Conservation (phyloP, 2,113 vertebrate genomes). For the Forbesichthys papilliferus region DNA sequence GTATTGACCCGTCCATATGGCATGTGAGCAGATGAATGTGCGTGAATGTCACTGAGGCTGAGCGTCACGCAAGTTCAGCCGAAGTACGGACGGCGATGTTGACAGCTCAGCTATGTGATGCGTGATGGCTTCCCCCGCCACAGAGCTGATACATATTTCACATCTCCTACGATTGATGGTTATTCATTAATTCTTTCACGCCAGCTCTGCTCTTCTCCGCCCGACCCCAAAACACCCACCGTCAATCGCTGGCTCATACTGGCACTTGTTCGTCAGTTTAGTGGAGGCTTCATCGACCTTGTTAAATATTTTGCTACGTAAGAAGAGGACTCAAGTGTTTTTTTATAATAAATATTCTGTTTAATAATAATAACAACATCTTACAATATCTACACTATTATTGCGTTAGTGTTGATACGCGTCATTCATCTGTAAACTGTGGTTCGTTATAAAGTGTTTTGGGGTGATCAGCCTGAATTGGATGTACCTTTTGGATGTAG, state of each 20-base stretch:
- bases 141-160: slow-evolving; percentile 31
- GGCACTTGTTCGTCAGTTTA: no score
- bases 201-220: background rate
- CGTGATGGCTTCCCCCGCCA: slow-evolving; percentile 2
- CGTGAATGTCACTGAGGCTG: slow-evolving; percentile 17
- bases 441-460: no score
- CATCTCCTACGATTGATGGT: slow-evolving; percentile 8
- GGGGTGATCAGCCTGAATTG: no score
- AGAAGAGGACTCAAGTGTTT: no score
- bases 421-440: no score
- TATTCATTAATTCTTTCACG: slow-evolving; percentile 18
- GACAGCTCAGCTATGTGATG: slow-evolving; percentile 5
- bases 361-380: no score
- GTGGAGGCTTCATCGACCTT: no score
- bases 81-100: slow-evolving; percentile 12
- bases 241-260: background rate
- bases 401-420: no score
- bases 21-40: slow-evolving; percentile 19
- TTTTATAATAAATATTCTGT: no score
- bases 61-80: slow-evolving; percentile 23
- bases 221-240: background rate
- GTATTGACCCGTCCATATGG: slow-evolving; percentile 21
- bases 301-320: no score
- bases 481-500: no score
- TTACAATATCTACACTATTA: no score